Conservation (phyloP, 2,888 invertebrate species). For the Lapara coniferarum region DNA sequence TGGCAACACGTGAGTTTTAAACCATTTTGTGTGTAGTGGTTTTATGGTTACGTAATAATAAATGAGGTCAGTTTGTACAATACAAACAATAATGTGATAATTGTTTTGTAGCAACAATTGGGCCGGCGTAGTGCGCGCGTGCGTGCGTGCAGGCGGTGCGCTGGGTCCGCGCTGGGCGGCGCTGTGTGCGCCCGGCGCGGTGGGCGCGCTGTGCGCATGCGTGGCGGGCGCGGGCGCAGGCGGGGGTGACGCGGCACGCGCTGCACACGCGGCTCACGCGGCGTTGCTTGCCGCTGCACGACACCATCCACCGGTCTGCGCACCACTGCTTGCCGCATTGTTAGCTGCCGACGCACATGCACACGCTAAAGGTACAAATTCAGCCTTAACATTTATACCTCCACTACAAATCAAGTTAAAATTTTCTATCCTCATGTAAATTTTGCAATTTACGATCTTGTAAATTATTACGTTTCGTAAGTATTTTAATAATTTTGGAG, state of each 20-base stretch:
- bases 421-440: too few species aligned
- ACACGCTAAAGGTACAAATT: slow-evolving; percentile 60
- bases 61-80: neutral
- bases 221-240: slow-evolving; percentile 51
- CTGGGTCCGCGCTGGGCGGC: slow-evolving; percentile 50
- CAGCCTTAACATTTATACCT: too few species aligned
- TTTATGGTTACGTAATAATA: neutral
- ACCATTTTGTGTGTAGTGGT: neutral
- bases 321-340: slow-evolving; percentile 55
- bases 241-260: slow-evolving; percentile 49
- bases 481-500: too few species aligned
- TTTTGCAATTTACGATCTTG: too few species aligned
- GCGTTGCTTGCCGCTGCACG: slow-evolving; percentile 56
- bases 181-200: slow-evolving; percentile 53
- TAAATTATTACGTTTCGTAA: too few species aligned
- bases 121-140: slow-evolving; percentile 92
- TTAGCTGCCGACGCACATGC: slow-evolving; percentile 68
- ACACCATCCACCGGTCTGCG: slow-evolving; percentile 46
- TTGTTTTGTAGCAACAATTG: slow-evolving; percentile 87
- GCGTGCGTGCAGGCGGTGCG: slow-evolving; percentile 80
- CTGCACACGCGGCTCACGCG: slow-evolving; percentile 49
- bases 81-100: neutral
- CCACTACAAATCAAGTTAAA: too few species aligned
- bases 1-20: slow-evolving; percentile 49
- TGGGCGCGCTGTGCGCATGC: slow-evolving; percentile 22